phyloP scores from a whole-genome alignment of 2,113 vertebrate genomes.

The Callipepla californica region DNA sequence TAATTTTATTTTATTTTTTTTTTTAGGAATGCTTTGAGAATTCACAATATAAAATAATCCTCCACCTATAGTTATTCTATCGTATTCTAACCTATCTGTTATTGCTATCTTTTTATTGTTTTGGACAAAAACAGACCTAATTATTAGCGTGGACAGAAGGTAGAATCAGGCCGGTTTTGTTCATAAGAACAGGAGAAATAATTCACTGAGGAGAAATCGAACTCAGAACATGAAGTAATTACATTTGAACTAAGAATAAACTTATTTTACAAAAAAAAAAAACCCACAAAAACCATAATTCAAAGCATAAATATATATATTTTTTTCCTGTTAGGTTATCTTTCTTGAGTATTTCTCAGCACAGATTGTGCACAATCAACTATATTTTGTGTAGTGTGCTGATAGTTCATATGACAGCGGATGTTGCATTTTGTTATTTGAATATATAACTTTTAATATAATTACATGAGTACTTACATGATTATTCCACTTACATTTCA shows the following conservation, averaged over 20 bases:
- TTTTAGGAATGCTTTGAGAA: no score
- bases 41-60: no score
- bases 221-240: constrained; percentile 12
- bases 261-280: constrained; percentile 39
- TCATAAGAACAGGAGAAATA: constrained; percentile 6
- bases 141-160: constrained; percentile 1
- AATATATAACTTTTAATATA: not conserved
- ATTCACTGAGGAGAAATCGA: not conserved
- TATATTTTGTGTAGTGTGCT: not conserved
- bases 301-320: not conserved
- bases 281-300: constrained; percentile 2
- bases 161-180: not conserved
- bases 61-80: no score
- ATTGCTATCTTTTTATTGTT: not conserved
- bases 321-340: not conserved
- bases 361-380: not conserved
- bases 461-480: not conserved
- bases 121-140: constrained; percentile 9
- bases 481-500: not conserved
- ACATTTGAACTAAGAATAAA: constrained; percentile 51
- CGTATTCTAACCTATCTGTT: not conserved
- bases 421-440: not conserved
- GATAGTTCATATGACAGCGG: not conserved
- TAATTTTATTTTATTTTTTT: not conserved
- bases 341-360: constrained; percentile 4